These are phyloP conservation scores for Coptodon bakossiorum DNA, from an alignment of 2,113 vertebrate genomes.

Conservation along the genomic window DNA sequence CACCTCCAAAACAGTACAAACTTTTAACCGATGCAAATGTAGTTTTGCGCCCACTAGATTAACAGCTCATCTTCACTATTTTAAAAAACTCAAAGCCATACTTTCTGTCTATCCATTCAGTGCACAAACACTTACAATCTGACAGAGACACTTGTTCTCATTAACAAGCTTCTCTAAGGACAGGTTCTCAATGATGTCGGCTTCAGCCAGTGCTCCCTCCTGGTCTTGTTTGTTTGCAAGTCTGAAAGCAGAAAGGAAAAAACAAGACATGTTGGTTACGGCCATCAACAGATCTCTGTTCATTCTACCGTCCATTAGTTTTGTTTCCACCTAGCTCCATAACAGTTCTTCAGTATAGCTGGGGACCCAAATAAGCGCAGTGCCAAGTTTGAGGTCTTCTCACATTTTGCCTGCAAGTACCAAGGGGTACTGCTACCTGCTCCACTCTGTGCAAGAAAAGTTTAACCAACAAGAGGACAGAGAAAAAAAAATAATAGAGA, in stretches of 20 bases:
- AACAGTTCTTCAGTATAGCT: neutral
- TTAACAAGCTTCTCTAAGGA: constrained; percentile 93
- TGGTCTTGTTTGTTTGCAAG: constrained; percentile 94
- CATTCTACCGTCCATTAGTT: neutral
- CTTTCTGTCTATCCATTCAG: neutral
- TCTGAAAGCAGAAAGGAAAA: constrained; percentile 56
- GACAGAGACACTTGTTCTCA: constrained; percentile 92
- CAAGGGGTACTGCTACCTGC: neutral
- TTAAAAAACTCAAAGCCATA: neutral
- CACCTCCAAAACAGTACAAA: neutral
- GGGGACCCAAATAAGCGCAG: neutral
- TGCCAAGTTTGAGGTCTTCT: neutral
- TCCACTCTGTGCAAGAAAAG: neutral
- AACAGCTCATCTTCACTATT: neutral
- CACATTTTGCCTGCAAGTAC: neutral
- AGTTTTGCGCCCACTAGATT: neutral
- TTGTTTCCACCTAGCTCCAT: neutral
- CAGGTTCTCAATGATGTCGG: constrained; percentile 88
- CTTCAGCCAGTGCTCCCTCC: constrained; percentile 89
- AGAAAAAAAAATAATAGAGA: neutral
- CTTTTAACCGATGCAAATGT: neutral
- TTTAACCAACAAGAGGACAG: neutral
- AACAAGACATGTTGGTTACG: neutral
- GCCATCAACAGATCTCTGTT: neutral
- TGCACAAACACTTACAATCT: constrained; percentile 81